Conservation (phyloP, 2,888 invertebrate species). For the Cryptophagus acutangulus region DNA sequence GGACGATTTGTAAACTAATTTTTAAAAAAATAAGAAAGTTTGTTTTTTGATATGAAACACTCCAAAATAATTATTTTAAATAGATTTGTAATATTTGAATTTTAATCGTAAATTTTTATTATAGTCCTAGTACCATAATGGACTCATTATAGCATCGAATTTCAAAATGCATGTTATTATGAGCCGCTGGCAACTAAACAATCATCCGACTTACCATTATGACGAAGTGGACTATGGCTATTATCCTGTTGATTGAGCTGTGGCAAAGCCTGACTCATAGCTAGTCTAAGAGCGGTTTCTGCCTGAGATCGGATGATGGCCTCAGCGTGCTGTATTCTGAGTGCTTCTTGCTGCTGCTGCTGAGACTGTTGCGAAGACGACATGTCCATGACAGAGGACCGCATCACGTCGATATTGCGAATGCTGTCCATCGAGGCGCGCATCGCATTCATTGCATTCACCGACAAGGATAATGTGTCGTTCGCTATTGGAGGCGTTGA, state of each 20-base stretch:
- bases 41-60: too few relatives aligned
- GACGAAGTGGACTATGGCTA: constrained; percentile 44
- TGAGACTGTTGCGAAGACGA: constrained; percentile 41
- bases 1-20: too few relatives aligned
- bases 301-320: constrained; percentile 79
- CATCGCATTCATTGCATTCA: constrained; percentile 58
- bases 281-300: constrained; percentile 75
- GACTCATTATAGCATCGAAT: too few relatives aligned
- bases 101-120: too few relatives aligned
- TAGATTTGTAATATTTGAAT: too few relatives aligned
- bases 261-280: constrained; percentile 62
- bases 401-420: constrained; percentile 51
- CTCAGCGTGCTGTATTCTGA: constrained; percentile 63
- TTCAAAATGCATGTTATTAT: too few relatives aligned
- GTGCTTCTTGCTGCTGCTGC: constrained; percentile 46
- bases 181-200: too few relatives aligned
- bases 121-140: too few relatives aligned
- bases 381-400: constrained; percentile 51
- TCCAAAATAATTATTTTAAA: too few relatives aligned
- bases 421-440: constrained; percentile 56
- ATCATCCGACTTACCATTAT: constrained; percentile 39
- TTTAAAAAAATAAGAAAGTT: too few relatives aligned
- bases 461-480: constrained; percentile 48
- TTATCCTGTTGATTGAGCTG: constrained; percentile 47
- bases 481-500: constrained; percentile 48